Base-by-base conservation (phyloP, 2,113 vertebrate genomes). In the Lepisosteus oculatus region DNA sequence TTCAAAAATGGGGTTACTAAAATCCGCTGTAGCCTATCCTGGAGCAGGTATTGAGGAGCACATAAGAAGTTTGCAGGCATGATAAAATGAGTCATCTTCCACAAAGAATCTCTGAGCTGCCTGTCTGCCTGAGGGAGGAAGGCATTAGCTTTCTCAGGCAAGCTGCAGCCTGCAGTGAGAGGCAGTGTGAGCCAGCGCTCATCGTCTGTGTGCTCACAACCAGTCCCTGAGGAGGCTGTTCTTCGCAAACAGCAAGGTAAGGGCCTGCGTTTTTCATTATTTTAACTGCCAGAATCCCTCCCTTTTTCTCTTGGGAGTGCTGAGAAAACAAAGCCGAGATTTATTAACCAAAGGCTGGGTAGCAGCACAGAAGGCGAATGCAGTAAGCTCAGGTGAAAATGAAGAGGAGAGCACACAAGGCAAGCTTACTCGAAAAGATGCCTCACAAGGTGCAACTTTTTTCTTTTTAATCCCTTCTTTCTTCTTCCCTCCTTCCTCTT, bases 141-240 rank as follows among this genome's bases (percentile, higher is more conserved):
- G 86, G 80, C 89, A 80, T 90, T 88, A 80, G 89, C 84, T 88
- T 87, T 90, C 85, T 79, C 88, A 83, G 87, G 89, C 88, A 87
- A 90, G 85, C 87, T 77, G 88, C 86, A 90, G 89, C 89, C 90
- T 91, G 90, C 87, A 91, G 86, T 87, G 83, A 78, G 81, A 78
- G 81, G 80, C 79, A 8, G 87, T 80, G 80, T 88, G 79, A 87
- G 83, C 78, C 80, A 82, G 79, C 79, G 79, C 81, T 86, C 81
- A 55, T 84, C 77, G 43, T 75, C 77, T 51, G 65, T 69, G 80
- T 56, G 80, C 79, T 85, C 77, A 78, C 77, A 80, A 87, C 76
- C 83, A 68, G 65, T 72, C 77, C 68, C 82, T 79, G 83, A 87
- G 84, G 84, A 85, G 80, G 84, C 71, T 69, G 47, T 82, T 87